Percentiles rank a stretch among this genome's conserved stretches.
These are phyloP conservation scores for Riptortus pedestris DNA, from an alignment of 1,140 invertebrate species.

Conservation along the genomic window DNA sequence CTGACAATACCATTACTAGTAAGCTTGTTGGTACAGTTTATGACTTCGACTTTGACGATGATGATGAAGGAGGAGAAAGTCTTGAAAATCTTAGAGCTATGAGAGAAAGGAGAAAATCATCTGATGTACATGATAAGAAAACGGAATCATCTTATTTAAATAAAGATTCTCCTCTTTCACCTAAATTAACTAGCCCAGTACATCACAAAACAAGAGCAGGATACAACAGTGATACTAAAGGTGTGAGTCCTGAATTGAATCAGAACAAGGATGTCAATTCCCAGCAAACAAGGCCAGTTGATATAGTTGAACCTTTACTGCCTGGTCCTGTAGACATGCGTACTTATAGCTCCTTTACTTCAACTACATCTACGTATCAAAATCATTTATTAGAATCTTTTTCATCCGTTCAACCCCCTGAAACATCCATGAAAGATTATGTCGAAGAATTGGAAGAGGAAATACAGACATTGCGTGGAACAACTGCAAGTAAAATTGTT, in stretches of 20 bases:
- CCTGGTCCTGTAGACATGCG: constrained; percentile 79
- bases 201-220: constrained; percentile 33
- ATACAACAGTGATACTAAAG: constrained; percentile 34
- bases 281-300: constrained; percentile 37
- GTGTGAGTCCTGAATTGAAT: constrained; percentile 28
- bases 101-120: constrained; percentile 65
- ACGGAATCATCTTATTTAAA: constrained; percentile 42
- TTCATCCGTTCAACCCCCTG: constrained; percentile 46
- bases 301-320: constrained; percentile 55
- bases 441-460: constrained; percentile 72
- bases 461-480: constrained; percentile 13
- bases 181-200: constrained; percentile 42
- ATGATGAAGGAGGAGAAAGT: constrained; percentile 50
- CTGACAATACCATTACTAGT: constrained; percentile 51
- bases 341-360: constrained; percentile 52
- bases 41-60: constrained; percentile 75
- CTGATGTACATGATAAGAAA: constrained; percentile 56
- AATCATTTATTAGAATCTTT: constrained; percentile 55
- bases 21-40: constrained; percentile 78
- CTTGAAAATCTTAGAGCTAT: constrained; percentile 69
- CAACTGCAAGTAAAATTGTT: constrained; percentile 44
- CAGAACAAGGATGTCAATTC: background rate
- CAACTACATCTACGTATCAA: constrained; percentile 44
- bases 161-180: constrained; percentile 47
- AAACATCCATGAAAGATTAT: constrained; percentile 53